A percentile compares a stretch with the other conserved stretches of the same genome.
phyloP scores from a whole-genome alignment of 2,888 invertebrate species.

The Synanthedon formicaeformis region DNA sequence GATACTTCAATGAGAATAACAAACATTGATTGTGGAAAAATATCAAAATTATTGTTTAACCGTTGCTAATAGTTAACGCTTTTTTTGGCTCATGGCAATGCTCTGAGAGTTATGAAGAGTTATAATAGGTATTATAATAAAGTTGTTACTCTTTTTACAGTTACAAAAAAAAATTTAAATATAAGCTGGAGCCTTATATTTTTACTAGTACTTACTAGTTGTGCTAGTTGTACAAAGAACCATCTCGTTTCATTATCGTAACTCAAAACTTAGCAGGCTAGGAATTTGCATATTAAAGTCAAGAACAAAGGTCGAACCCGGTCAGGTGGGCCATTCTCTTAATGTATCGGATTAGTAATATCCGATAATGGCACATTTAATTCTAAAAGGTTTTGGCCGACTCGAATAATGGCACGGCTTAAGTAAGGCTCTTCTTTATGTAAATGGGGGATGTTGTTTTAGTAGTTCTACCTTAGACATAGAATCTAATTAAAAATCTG shows the following conservation, averaged over 20 bases:
- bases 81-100: too few relatives aligned
- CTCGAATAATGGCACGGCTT: conserved; percentile 12
- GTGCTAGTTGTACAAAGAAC: neutral
- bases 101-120: too few relatives aligned
- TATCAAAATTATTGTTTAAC: too few relatives aligned
- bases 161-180: too few relatives aligned
- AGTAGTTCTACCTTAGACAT: too few relatives aligned
- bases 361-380: conserved; percentile 44
- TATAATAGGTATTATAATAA: too few relatives aligned
- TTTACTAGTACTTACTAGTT: neutral
- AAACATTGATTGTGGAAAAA: too few relatives aligned
- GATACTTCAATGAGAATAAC: too few relatives aligned
- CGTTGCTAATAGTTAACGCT: too few relatives aligned
- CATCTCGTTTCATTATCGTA: neutral
- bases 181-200: too few relatives aligned
- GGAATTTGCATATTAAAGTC: conserved; percentile 9
- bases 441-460: neutral
- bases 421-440: conserved; percentile 10
- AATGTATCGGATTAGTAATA: conserved; percentile 40
- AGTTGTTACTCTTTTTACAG: too few relatives aligned
- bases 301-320: conserved; percentile 28
- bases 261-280: neutral
- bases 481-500: too few relatives aligned
- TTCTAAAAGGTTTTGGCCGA: conserved; percentile 28
- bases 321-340: conserved; percentile 36